A percentile compares a stretch with the other conserved stretches of the same genome.
These are phyloP conservation scores for Drosophila pallidifrons DNA, from an alignment of 1,140 invertebrate genomes.

Conservation along the genomic window DNA sequence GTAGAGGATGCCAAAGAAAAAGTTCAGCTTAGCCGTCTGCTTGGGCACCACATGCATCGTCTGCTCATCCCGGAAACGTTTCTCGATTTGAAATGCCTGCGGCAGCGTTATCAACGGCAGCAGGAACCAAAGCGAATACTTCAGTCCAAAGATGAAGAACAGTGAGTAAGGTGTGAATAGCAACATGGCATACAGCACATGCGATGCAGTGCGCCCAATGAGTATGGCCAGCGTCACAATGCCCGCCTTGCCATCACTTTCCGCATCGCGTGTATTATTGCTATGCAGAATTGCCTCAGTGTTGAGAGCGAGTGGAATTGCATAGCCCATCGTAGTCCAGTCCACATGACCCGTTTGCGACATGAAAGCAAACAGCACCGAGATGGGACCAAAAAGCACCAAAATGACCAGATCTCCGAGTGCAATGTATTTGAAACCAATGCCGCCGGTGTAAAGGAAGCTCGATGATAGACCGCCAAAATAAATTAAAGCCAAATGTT, in stretches of 20 bases:
- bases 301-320: conserved; percentile 96
- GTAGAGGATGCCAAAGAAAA: conserved; percentile 95
- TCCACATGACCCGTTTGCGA: conserved; percentile 94
- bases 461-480: conserved; percentile 98
- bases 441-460: conserved; percentile 96
- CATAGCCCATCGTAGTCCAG: conserved; percentile 95
- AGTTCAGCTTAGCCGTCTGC: conserved; percentile 95
- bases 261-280: conserved; percentile 96
- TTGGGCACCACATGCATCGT: conserved; percentile 93
- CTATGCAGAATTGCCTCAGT: conserved; percentile 98
- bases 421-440: conserved; percentile 97
- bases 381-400: conserved; percentile 97
- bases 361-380: conserved; percentile 97
- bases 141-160: conserved; percentile 92
- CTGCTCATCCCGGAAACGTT: conserved; percentile 92
- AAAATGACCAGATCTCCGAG: conserved; percentile 96
- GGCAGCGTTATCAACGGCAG: conserved; percentile 94
- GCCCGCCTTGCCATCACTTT: conserved; percentile 93
- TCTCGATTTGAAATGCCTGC: conserved; percentile 95
- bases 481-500: conserved; percentile 96
- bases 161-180: conserved; percentile 96
- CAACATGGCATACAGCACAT: conserved; percentile 95
- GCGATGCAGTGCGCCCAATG: conserved; percentile 95
- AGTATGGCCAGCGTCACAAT: conserved; percentile 97
- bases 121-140: conserved; percentile 94